A percentile compares a stretch with the other conserved stretches of the same genome.
These are phyloP conservation scores for Ernsta delagoae DNA, from an alignment of 2,888 invertebrate genomes.

Conservation along the genomic window DNA sequence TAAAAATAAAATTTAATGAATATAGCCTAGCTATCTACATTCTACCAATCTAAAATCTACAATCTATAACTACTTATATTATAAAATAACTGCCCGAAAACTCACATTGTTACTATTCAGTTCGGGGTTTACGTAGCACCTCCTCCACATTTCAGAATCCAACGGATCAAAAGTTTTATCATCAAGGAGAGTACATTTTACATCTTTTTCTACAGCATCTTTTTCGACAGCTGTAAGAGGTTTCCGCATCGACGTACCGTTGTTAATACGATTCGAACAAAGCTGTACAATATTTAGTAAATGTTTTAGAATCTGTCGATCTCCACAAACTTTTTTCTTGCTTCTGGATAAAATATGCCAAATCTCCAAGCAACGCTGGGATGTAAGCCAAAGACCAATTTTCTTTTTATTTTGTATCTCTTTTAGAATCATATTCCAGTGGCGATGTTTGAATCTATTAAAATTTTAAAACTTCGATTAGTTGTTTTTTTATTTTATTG, in stretches of 20 bases:
- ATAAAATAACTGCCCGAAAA: too few relatives aligned
- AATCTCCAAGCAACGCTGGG: constrained; percentile 64
- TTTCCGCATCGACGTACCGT: constrained; percentile 9
- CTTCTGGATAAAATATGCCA: constrained; percentile 63
- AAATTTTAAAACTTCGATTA: not conserved
- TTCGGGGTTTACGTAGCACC: constrained; percentile 62
- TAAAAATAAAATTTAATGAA: too few relatives aligned
- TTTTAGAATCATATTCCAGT: constrained; percentile 70
- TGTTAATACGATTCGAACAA: constrained; percentile 19
- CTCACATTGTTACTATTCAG: constrained; percentile 49
- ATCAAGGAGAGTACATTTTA: constrained; percentile 52
- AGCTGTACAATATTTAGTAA: constrained; percentile 60
- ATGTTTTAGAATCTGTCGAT: constrained; percentile 57
- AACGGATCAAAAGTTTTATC: constrained; percentile 46
- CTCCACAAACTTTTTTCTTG: constrained; percentile 54
- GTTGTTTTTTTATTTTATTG: too few relatives aligned
- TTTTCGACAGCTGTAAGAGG: constrained; percentile 53
- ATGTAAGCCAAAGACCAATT: constrained; percentile 62
- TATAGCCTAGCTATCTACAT: too few relatives aligned
- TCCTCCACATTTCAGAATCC: constrained; percentile 45
- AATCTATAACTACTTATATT: too few relatives aligned
- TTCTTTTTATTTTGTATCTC: constrained; percentile 60
- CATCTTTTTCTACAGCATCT: constrained; percentile 56
- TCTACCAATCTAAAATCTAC: too few relatives aligned
- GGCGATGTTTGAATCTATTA: constrained; percentile 65